Evolutionary conservation across 1,140 invertebrate genomes (phyloP).

Genomic region (Pomacea maculata): DNA sequence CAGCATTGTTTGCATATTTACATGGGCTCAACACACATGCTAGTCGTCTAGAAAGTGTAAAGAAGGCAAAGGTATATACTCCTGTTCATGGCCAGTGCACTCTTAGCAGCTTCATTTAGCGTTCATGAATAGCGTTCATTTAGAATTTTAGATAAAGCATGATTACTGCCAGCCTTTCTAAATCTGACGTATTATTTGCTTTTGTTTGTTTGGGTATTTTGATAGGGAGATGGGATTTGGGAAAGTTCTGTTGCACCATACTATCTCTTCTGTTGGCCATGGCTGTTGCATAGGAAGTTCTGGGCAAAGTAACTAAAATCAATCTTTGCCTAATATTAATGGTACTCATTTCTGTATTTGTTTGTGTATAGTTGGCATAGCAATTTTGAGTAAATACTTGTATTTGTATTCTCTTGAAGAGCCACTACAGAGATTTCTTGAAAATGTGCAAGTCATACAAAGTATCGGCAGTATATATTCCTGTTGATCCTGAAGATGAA

Average conservation of each 20-base stretch:
- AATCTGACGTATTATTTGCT: no score
- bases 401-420: conserved; percentile 26
- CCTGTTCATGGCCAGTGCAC: no score
- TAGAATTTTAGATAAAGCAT: no score
- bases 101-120: no score
- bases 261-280: not conserved
- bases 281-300: not conserved
- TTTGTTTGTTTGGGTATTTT: not conserved
- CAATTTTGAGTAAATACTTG: not conserved
- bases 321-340: no score
- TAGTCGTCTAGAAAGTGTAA: conserved; percentile 41
- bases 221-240: no score
- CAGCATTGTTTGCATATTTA: conserved; percentile 55
- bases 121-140: no score
- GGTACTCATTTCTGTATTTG: no score
- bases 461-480: conserved; percentile 21
- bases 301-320: no score
- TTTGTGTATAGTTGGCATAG: no score
- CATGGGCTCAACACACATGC: conserved; percentile 39
- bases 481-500: conserved; percentile 4
- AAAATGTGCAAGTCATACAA: conserved; percentile 41
- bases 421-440: conserved; percentile 44
- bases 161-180: no score
- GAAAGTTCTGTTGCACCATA: no score
- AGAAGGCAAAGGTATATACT: conserved; percentile 41